Base-by-base conservation (phyloP, 2,888 invertebrate species). In the Cheilosia grossa region DNA sequence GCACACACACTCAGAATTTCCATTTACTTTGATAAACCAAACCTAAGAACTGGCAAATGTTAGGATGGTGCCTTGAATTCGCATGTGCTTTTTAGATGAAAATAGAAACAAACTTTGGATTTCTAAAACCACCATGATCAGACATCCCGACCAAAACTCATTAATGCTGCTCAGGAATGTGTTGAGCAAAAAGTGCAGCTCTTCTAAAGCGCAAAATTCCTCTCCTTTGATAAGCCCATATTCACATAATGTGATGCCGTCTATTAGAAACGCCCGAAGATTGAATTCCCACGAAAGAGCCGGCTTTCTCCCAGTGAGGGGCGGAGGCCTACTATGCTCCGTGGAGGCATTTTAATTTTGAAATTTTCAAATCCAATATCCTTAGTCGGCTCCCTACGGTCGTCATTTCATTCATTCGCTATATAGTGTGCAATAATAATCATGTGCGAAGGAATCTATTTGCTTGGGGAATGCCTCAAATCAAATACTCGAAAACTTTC, bases 401-500 rank as follows among this genome's bases (percentile, higher is more conserved):
- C 66, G 56, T 75, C 54, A 51, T 74, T 79, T 69, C 37, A 47
- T 58, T 61, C 58, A 42, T 72, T 40, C 21, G 47, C 63, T 40
- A 21, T 21, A 21, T 21, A 58, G 49, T 47, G 64, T 72, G 74
- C 70, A 75, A 75, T 74, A 74, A 83, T 74, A 74, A 85, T 85
- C 70, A 75, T 85, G 58, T 80, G 75, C 66, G 70, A 85, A 72
- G 75, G 74, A 85, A 85, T 85, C 74, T 85, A 80, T 85, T 85
- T 85, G 83, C 66, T 85, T 80, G 80, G 47, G 33, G 61, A 79
- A 66, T 85, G 83, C 83, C 80, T 70, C 75, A 75, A 85, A 85
- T 85, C 83, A 85, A 85, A 85, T 75, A 85, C 83, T 85, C 83
- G 53, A 75, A 80, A 85, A 85, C 75, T 85, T 85, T 85, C 83